phyloP scores from a whole-genome alignment of 2,113 vertebrate genomes.

The Aptenodytes forsteri region DNA sequence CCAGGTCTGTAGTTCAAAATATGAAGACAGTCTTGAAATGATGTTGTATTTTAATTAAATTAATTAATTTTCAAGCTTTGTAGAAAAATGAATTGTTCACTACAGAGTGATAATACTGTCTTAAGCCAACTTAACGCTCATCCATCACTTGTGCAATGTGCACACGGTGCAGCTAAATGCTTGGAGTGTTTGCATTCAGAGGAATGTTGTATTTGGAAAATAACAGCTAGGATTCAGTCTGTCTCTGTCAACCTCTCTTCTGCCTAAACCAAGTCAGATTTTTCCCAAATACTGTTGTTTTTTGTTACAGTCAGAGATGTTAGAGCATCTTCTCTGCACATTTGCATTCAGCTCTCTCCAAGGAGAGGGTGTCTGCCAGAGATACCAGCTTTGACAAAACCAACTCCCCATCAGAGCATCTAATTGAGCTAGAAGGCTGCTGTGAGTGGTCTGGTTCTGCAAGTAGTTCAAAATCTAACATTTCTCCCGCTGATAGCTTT shows the following conservation, averaged over 20 bases:
- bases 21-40: background rate
- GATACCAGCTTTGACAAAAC: background rate
- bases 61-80: background rate
- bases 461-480: background rate
- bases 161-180: background rate
- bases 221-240: background rate
- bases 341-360: background rate
- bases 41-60: background rate
- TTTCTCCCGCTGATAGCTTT: background rate
- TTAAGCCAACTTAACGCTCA: background rate
- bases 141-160: background rate
- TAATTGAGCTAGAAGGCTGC: background rate
- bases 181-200: background rate
- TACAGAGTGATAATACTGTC: background rate
- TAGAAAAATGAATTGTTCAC: background rate
- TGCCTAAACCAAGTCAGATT: background rate
- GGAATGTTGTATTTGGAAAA: background rate
- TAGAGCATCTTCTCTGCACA: background rate
- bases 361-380: background rate
- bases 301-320: background rate
- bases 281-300: background rate
- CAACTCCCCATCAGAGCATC: background rate
- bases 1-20: background rate
- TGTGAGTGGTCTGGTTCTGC: background rate
- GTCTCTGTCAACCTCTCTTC: background rate